Evolutionary conservation across 2,888 invertebrate genomes (phyloP).

Genomic region (Pristionchus entomophagus): DNA sequence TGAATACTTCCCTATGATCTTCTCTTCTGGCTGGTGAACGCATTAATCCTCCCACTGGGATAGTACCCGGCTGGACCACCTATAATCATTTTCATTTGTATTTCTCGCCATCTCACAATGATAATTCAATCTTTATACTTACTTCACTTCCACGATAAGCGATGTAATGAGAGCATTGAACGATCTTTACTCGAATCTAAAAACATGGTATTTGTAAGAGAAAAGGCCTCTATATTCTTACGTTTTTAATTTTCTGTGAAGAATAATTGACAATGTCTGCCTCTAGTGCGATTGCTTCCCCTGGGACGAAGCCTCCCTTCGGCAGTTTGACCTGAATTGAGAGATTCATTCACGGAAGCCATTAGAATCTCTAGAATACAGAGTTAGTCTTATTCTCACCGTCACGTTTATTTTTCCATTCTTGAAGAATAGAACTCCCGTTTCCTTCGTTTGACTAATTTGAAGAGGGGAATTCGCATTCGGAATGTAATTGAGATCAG

Average conservation of each 20-base stretch:
- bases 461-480: conserved; percentile 51
- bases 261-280: conserved; percentile 54
- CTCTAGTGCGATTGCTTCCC: conserved; percentile 53
- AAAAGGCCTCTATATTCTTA: too few species aligned
- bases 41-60: not conserved
- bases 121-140: too few species aligned
- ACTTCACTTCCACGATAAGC: conserved; percentile 37
- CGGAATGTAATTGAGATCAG: conserved; percentile 56
- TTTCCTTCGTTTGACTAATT: conserved; percentile 48
- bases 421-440: conserved; percentile 59
- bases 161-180: conserved; percentile 32
- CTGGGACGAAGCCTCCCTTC: conserved; percentile 59
- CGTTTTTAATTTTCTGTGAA: conserved; percentile 42
- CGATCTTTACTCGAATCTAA: conserved; percentile 40
- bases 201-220: not conserved
- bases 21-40: not conserved
- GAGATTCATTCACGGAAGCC: not conserved
- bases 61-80: too few species aligned
- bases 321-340: not conserved
- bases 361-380: too few species aligned
- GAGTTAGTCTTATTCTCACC: too few species aligned
- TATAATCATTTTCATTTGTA: too few species aligned
- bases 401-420: conserved; percentile 52
- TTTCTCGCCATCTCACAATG: too few species aligned
- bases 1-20: not conserved